Evolutionary conservation across 1,140 invertebrate species (phyloP).

Genomic region (Brachionus koreanus): DNA sequence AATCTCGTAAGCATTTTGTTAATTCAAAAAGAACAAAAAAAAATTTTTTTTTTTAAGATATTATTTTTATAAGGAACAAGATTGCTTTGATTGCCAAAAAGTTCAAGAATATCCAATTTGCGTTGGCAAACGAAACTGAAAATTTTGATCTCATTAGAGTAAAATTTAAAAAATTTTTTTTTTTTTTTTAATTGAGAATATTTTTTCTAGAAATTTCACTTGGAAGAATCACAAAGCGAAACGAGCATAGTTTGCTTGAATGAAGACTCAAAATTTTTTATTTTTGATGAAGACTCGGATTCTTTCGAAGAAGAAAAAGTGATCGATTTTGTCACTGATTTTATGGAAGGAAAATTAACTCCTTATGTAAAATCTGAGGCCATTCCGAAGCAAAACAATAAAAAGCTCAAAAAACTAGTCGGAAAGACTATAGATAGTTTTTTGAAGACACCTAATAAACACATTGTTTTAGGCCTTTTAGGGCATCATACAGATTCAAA

Average conservation of each 20-base stretch:
- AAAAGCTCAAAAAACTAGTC: conserved; percentile 11
- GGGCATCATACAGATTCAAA: not conserved
- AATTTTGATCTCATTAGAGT: conserved; percentile 22
- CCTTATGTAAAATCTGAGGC: not conserved
- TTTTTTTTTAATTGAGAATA: not conserved
- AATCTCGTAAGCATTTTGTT: not conserved
- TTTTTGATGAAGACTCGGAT: conserved; percentile 4
- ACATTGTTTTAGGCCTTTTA: not conserved
- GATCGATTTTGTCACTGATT: not conserved
- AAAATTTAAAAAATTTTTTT: not conserved
- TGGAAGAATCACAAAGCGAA: conserved; percentile 17
- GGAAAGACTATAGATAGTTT: not conserved
- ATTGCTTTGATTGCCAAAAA: not conserved
- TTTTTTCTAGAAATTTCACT: conserved; percentile 21
- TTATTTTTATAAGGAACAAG: conserved; percentile 2
- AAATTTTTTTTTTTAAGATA: not conserved
- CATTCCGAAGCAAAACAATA: not conserved
- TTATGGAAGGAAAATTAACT: not conserved
- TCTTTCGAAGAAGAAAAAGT: not conserved
- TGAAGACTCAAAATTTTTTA: conserved; percentile 37
- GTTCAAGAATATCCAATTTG: not conserved
- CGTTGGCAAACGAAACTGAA: conserved; percentile 24
- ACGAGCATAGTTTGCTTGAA: not conserved
- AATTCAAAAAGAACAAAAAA: not conserved
- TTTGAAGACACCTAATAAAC: not conserved